Percentiles rank a stretch among this genome's conserved stretches.
These are phyloP conservation scores for Borostomias antarcticus DNA, from an alignment of 2,797 vertebrate species.

Conservation along the genomic window DNA sequence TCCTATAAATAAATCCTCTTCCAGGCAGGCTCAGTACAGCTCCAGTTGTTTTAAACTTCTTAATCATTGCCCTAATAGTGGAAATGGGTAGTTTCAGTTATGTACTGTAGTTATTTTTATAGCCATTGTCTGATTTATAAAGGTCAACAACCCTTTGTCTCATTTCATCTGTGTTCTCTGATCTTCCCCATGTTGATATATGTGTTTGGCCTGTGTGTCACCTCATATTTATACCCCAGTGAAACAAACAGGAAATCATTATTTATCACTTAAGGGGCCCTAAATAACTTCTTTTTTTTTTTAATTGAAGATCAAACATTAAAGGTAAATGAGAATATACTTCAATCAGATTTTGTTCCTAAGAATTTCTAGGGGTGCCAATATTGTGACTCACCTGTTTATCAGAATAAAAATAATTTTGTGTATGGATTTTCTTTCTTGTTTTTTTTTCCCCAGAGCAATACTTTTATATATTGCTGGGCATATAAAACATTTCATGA, in stretches of 20 bases:
- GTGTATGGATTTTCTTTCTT: too few species aligned
- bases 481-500: too few species aligned
- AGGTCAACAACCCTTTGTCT: background rate
- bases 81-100: background rate
- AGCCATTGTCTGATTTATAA: background rate
- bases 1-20: background rate
- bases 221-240: slow-evolving; percentile 4
- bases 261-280: background rate
- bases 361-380: too few species aligned
- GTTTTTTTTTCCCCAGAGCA: too few species aligned
- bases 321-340: too few species aligned
- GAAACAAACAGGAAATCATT: slow-evolving; percentile 2
- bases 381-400: too few species aligned
- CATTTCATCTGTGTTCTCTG: background rate
- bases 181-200: slow-evolving; percentile 1
- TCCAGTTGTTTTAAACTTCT: background rate
- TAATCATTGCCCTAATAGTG: background rate
- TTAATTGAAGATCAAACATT: too few species aligned
- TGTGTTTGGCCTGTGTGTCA: background rate
- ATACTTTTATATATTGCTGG: too few species aligned
- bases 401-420: too few species aligned
- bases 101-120: background rate
- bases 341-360: too few species aligned
- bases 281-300: too few species aligned
- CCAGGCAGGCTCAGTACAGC: background rate